Evolutionary conservation across 2,113 vertebrate genomes (phyloP), one percentile per base, ranked within the genome.

Genomic region (Cavia porcellus): DNA sequence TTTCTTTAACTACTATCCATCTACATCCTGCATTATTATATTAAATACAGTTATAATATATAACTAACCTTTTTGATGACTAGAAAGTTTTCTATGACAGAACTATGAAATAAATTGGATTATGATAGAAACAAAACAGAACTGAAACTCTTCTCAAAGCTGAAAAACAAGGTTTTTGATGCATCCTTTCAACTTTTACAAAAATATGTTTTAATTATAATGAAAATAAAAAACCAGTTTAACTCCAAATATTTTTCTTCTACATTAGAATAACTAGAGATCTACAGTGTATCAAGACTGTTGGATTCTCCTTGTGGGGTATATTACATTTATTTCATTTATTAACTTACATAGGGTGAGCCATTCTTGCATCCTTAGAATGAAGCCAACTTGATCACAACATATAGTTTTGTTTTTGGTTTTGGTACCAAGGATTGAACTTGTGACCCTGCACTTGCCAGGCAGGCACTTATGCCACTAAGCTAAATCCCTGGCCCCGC

Each of bases 161-260:
- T 91, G 66, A 84, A 90, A 59, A 81, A 20, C 72, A 72, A 81
- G 45, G 28, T 96, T 95, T 90, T 57, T 30, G 52, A 22, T 61
- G 4, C 8, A 83, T 2, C 14, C 3, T 50, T 83, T 66, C 22
- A 35, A 55, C 15, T 75, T 86, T 87, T 79, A 74, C 74, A 89
- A 86, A 92, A 92, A 62, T 32, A 77, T 10, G 47, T 62, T 86
- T 89, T 47, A 92, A 93, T 91, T 72, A 86, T 5, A 92, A 32
- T 59, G 86, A 81, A 90, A 89, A 75, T 35, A 90, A 50, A 79
- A 70, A 90, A 87, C 68, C 14, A 89, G 89, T 42, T 86, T 93
- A 74, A 84, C 66, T 55, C 47, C 80, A 86, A 86, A 55, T 59
- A 66, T 35, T 83, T 64, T 89, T 45, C 8, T 52, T 93, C 57